These are phyloP conservation scores for Cylindroiulus punctatus DNA, from an alignment of 2,888 invertebrate genomes.

Conservation along the genomic window DNA sequence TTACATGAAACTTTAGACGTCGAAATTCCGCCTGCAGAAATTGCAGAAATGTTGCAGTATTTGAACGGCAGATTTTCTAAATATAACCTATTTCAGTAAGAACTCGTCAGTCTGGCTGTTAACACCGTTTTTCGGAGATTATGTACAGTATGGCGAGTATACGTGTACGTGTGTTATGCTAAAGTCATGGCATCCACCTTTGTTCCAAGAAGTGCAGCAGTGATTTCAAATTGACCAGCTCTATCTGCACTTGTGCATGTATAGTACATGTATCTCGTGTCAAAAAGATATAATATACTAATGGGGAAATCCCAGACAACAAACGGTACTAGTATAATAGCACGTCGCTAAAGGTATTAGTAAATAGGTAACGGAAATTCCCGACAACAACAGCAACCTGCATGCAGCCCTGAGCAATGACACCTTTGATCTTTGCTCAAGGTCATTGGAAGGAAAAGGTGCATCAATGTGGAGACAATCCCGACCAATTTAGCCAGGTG, in stretches of 20 bases:
- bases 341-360: background rate
- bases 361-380: slow-evolving; percentile 4
- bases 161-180: too few relatives aligned
- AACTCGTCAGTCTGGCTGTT: too few relatives aligned
- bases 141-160: too few relatives aligned
- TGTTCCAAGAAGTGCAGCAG: too few relatives aligned
- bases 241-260: background rate
- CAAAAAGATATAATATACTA: background rate
- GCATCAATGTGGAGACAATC: background rate
- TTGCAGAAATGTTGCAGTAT: background rate
- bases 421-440: background rate
- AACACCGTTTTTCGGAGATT: too few relatives aligned
- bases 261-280: too few relatives aligned
- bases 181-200: too few relatives aligned
- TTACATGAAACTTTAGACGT: background rate
- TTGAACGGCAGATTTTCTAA: too few relatives aligned
- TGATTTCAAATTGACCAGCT: too few relatives aligned
- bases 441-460: background rate
- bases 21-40: background rate
- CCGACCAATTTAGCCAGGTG: too few relatives aligned
- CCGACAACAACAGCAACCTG: background rate
- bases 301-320: background rate
- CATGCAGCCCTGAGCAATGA: background rate
- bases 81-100: too few relatives aligned
- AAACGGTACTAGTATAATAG: background rate